Evolutionary conservation across 1,140 invertebrate species (phyloP).

Genomic region (Scaptomyza hsui): DNA sequence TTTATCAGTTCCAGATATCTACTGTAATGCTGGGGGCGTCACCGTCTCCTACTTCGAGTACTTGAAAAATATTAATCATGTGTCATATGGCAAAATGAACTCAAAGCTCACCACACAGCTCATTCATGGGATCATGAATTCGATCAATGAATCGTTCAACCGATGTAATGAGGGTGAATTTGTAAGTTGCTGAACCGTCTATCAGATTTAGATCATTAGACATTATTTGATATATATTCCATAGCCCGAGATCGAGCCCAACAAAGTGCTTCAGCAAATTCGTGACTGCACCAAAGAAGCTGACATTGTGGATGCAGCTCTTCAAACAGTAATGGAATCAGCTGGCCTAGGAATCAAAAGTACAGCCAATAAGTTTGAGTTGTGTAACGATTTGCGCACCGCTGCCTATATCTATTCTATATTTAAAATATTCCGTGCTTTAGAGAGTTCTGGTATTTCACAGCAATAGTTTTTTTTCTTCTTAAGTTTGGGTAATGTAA

Average conservation of each 20-base stretch:
- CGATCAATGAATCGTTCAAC: slow-evolving; percentile 63
- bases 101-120: slow-evolving; percentile 84
- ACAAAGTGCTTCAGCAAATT: slow-evolving; percentile 86
- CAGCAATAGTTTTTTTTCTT: slow-evolving; percentile 43
- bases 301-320: slow-evolving; percentile 92
- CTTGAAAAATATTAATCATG: slow-evolving; percentile 96
- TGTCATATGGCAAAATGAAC: slow-evolving; percentile 93
- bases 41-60: slow-evolving; percentile 97
- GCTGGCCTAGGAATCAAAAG: slow-evolving; percentile 88
- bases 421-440: slow-evolving; percentile 93
- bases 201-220: not conserved
- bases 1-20: slow-evolving; percentile 93
- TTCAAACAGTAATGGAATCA: slow-evolving; percentile 92
- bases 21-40: slow-evolving; percentile 94
- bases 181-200: slow-evolving; percentile 24
- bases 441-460: slow-evolving; percentile 88
- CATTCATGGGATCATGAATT: slow-evolving; percentile 62
- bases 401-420: slow-evolving; percentile 93
- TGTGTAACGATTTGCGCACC: slow-evolving; percentile 92
- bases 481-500: too few species aligned
- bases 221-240: not conserved
- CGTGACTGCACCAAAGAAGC: slow-evolving; percentile 87
- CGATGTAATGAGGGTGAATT: not conserved
- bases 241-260: slow-evolving; percentile 85
- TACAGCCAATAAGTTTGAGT: slow-evolving; percentile 88